phyloP scores from a whole-genome alignment of 1,140 invertebrate species.

The Ceratitis capitata region DNA sequence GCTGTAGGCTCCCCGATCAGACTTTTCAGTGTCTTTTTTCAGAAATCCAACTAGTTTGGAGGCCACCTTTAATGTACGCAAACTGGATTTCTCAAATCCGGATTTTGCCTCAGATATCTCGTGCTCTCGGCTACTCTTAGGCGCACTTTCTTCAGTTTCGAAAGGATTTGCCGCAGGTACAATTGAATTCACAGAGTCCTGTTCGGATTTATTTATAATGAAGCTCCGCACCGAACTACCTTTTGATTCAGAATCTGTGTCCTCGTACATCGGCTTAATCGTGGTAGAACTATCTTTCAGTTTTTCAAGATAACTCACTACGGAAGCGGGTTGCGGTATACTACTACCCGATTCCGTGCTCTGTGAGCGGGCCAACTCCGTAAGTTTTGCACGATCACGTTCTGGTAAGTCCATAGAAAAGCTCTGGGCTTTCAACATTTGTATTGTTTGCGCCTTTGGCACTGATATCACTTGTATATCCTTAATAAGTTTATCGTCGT shows the following conservation, averaged over 20 bases:
- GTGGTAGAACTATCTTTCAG: constrained; percentile 48
- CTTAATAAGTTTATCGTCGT: constrained; percentile 59
- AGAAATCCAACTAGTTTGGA: constrained; percentile 53
- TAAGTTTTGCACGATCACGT: constrained; percentile 31
- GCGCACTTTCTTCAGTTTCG: constrained; percentile 53
- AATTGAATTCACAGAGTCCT: constrained; percentile 44
- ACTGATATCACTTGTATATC: constrained; percentile 53
- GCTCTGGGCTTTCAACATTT: constrained; percentile 49
- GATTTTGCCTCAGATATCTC: constrained; percentile 57
- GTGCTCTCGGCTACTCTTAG: constrained; percentile 61
- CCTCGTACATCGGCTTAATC: constrained; percentile 55
- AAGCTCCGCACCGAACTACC: constrained; percentile 66
- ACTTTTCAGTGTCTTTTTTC: constrained; percentile 45
- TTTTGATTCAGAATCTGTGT: constrained; percentile 68
- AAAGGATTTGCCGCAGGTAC: constrained; percentile 52
- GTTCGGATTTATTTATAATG: constrained; percentile 59
- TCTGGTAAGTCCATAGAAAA: constrained; percentile 42
- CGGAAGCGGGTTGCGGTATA: neutral
- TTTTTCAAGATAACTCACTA: constrained; percentile 49
- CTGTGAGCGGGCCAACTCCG: constrained; percentile 17
- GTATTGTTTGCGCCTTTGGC: constrained; percentile 53
- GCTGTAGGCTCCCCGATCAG: neutral
- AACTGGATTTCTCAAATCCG: constrained; percentile 24
- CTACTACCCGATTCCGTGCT: neutral
- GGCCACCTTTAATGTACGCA: constrained; percentile 50